phyloP scores from a whole-genome alignment of 2,888 invertebrate genomes.

The Drosophila mercatorum region DNA sequence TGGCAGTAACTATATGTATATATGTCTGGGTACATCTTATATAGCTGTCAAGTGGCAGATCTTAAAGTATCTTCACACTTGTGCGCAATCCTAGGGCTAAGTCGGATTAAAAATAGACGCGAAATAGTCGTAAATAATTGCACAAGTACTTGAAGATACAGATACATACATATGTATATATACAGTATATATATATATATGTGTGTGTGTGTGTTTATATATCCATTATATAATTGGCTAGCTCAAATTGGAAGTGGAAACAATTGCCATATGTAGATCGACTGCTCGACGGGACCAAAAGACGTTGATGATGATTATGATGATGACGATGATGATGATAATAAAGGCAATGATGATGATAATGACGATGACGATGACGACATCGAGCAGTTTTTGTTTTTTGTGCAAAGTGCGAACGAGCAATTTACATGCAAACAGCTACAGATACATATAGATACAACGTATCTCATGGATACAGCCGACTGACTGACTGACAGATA shows the following conservation, averaged over 20 bases:
- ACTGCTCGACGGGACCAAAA: constrained; percentile 41
- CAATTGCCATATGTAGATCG: constrained; percentile 66
- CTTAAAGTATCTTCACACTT: constrained; percentile 26
- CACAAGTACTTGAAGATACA: constrained; percentile 16
- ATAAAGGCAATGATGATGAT: constrained; percentile 47
- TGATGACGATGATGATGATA: constrained; percentile 7
- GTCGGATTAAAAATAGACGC: constrained; percentile 31
- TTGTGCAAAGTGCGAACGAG: constrained; percentile 63
- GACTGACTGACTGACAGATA: constrained; percentile 61
- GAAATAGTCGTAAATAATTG: constrained; percentile 22
- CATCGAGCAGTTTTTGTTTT: constrained; percentile 48
- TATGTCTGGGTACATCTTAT: not conserved
- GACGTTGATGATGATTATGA: constrained; percentile 23
- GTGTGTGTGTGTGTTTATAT: constrained; percentile 2
- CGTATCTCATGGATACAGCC: constrained; percentile 32
- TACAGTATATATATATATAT: not conserved
- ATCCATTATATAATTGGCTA: constrained; percentile 56
- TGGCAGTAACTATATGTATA: not conserved
- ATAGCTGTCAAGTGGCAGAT: constrained; percentile 6
- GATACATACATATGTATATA: not conserved
- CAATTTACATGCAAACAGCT: constrained; percentile 54
- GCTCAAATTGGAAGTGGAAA: constrained; percentile 63
- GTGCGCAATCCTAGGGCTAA: constrained; percentile 17
- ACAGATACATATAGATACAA: constrained; percentile 16
- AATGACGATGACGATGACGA: constrained; percentile 50